A percentile compares a stretch with the other conserved stretches of the same genome.
phyloP scores from a whole-genome alignment of 2,113 vertebrate species.

The Sapajus apella region DNA sequence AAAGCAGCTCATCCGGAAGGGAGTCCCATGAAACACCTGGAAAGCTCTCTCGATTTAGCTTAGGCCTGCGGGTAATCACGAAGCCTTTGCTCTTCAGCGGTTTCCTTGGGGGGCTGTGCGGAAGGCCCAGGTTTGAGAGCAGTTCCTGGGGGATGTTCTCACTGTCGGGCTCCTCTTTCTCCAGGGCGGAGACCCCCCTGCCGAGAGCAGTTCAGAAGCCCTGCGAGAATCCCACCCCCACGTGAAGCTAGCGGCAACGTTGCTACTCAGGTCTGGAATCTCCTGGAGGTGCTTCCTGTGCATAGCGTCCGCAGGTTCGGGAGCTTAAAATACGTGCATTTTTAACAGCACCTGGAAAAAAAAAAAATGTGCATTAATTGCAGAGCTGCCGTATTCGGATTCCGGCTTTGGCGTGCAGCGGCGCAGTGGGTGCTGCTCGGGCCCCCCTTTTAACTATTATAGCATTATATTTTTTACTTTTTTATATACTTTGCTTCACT shows the following conservation, averaged over 20 bases:
- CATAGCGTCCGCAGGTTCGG: no score
- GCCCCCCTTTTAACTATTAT: neutral
- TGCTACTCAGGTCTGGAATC: slow-evolving; percentile 84
- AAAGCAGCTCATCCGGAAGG: slow-evolving; percentile 93
- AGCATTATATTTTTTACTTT: neutral
- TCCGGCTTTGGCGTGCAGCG: no score
- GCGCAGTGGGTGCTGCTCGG: no score
- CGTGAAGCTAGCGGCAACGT: slow-evolving; percentile 75
- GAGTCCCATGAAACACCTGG: slow-evolving; percentile 90
- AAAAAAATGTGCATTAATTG: no score
- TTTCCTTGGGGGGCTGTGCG: slow-evolving; percentile 85
- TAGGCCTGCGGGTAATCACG: slow-evolving; percentile 85
- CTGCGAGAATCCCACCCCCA: slow-evolving; percentile 82
- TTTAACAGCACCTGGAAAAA: no score
- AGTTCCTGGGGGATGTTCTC: slow-evolving; percentile 91
- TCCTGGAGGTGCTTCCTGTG: slow-evolving; percentile 89
- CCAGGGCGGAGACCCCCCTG: slow-evolving; percentile 81
- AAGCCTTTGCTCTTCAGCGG: slow-evolving; percentile 84
- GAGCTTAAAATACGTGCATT: no score
- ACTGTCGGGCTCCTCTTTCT: slow-evolving; percentile 84
- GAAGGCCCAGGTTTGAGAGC: slow-evolving; percentile 78
- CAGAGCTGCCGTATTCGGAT: no score
- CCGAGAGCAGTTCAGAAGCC: slow-evolving; percentile 78
- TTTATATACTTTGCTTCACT: neutral
- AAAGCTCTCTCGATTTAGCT: slow-evolving; percentile 80